A percentile compares a stretch with the other conserved stretches of the same genome.
These are phyloP conservation scores for Ophion obscuratus DNA, from an alignment of 2,888 invertebrate genomes.

Conservation along the genomic window DNA sequence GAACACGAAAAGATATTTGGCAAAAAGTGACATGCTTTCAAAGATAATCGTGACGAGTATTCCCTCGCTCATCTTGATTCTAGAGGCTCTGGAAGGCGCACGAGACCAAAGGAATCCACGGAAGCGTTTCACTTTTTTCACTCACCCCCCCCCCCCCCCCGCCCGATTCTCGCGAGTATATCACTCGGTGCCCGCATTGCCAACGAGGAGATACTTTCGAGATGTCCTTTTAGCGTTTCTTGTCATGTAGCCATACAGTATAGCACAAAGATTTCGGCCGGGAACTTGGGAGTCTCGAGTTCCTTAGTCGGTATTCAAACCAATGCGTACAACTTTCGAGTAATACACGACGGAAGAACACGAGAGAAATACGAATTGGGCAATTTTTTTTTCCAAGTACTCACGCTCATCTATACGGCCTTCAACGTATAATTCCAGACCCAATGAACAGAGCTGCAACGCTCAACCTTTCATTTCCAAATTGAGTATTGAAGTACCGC, in stretches of 20 bases:
- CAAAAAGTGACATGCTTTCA: constrained; percentile 60
- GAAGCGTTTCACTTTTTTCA: constrained; percentile 63
- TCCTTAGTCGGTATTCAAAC: constrained; percentile 47
- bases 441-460: no score
- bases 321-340: constrained; percentile 52
- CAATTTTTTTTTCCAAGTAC: constrained; percentile 4
- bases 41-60: constrained; percentile 45
- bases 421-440: neutral
- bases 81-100: constrained; percentile 19
- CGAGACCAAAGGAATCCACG: constrained; percentile 41
- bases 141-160: constrained; percentile 27
- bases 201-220: constrained; percentile 53
- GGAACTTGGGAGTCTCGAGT: constrained; percentile 8
- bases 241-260: constrained; percentile 23
- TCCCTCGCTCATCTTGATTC: constrained; percentile 40
- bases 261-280: constrained; percentile 41
- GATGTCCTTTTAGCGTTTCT: constrained; percentile 51
- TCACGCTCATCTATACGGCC: neutral
- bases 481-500: no score
- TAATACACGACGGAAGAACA: constrained; percentile 37
- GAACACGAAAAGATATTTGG: constrained; percentile 1
- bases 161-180: neutral
- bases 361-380: constrained; percentile 60
- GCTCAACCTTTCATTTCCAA: neutral
- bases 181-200: constrained; percentile 32